Evolutionary conservation across 2,797 vertebrate genomes (phyloP).

Genomic region (Valencia hispanica): DNA sequence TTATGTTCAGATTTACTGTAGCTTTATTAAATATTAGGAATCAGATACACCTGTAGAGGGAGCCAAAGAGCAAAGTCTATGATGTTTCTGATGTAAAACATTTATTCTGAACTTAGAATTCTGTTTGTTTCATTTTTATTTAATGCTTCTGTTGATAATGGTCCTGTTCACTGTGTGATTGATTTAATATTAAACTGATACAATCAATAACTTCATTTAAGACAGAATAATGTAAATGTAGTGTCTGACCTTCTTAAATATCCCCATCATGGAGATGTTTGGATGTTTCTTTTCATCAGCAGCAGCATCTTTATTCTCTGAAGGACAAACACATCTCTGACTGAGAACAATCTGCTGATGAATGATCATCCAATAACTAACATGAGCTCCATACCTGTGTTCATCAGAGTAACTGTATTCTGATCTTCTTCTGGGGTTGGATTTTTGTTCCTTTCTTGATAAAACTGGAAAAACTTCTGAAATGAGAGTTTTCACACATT

Average conservation of each 20-base stretch:
- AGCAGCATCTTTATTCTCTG: conserved; percentile 22
- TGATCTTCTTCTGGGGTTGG: conserved; percentile 8
- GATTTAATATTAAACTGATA: too few relatives aligned
- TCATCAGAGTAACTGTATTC: conserved; percentile 26
- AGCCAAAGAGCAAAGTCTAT: too few relatives aligned
- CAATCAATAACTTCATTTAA: not conserved
- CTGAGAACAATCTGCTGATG: not conserved
- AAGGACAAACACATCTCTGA: not conserved
- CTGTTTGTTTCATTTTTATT: too few relatives aligned
- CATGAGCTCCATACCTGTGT: conserved; percentile 34
- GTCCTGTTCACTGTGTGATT: too few relatives aligned
- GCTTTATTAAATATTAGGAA: too few relatives aligned
- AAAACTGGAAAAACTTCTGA: conserved; percentile 60
- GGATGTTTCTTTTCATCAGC: not conserved
- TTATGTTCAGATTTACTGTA: too few relatives aligned
- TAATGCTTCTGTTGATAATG: too few relatives aligned
- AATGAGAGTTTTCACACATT: not conserved
- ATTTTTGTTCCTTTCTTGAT: conserved; percentile 40
- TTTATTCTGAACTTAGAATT: too few relatives aligned
- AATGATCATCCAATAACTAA: not conserved
- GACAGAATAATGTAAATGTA: not conserved
- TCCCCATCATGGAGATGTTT: conserved; percentile 44
- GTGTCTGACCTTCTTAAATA: conserved; percentile 67
- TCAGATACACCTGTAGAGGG: too few relatives aligned
- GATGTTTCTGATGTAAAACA: too few relatives aligned